Evolutionary conservation across 2,888 invertebrate genomes (phyloP).

Genomic region (Odontothrips loti): DNA sequence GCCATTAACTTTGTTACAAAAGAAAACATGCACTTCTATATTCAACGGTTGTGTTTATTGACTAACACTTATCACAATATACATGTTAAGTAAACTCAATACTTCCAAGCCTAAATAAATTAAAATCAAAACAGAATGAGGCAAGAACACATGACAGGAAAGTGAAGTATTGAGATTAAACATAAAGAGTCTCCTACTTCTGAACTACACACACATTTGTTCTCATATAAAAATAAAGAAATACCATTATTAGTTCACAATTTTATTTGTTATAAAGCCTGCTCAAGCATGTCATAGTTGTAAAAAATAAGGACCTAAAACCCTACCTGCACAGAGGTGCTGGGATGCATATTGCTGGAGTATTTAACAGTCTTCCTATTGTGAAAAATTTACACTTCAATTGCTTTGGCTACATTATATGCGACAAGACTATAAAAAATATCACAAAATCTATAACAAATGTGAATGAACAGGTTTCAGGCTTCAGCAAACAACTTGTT

Average conservation of each 20-base stretch:
- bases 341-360: neutral
- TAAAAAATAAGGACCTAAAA: neutral
- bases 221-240: slow-evolving; percentile 10
- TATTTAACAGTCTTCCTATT: neutral
- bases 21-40: neutral
- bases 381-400: neutral
- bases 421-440: neutral
- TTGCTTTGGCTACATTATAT: neutral
- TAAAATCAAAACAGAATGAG: neutral
- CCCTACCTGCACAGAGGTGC: neutral
- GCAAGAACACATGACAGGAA: neutral
- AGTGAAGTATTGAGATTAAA: neutral
- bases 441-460: slow-evolving; percentile 10
- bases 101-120: neutral
- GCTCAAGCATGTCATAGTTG: neutral
- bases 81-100: neutral
- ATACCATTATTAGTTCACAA: neutral
- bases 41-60: neutral
- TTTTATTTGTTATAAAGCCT: neutral
- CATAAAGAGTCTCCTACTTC: neutral
- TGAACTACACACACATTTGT: neutral
- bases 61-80: neutral
- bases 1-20: neutral
- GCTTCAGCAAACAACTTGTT: neutral
- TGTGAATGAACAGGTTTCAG: neutral